Conservation (phyloP, 1,140 invertebrate genomes). For the Globodera ellingtonae region DNA sequence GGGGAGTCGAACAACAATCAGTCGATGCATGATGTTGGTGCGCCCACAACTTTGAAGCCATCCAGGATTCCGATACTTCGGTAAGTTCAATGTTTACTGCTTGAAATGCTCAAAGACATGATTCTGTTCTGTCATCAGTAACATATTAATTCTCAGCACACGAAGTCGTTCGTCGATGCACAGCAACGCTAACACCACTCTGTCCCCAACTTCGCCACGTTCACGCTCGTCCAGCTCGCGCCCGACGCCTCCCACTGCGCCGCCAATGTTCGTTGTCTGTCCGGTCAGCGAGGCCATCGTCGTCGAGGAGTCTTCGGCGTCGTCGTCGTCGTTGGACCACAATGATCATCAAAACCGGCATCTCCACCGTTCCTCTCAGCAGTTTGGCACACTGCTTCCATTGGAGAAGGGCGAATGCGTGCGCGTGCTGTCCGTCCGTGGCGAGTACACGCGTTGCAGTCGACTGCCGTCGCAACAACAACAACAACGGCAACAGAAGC, state of each 20-base stretch:
- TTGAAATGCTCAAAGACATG: background rate
- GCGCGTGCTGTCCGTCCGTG: slow-evolving; percentile 48
- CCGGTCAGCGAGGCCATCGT: background rate
- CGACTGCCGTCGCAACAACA: slow-evolving; percentile 17
- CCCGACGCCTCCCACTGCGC: background rate
- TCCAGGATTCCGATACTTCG: background rate
- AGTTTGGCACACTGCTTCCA: slow-evolving; percentile 33
- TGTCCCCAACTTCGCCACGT: background rate
- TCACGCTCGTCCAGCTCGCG: background rate
- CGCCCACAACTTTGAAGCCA: no score
- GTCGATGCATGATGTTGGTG: no score
- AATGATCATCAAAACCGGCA: background rate
- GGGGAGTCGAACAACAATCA: background rate
- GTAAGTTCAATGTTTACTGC: background rate
- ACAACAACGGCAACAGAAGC: background rate
- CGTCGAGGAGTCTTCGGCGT: slow-evolving; percentile 1
- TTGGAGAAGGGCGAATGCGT: slow-evolving; percentile 49
- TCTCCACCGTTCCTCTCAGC: background rate
- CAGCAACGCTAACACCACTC: background rate
- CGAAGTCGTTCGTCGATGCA: background rate
- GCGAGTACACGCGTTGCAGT: slow-evolving; percentile 46
- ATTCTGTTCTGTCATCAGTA: background rate
- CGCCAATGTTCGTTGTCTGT: background rate
- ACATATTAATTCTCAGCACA: background rate
- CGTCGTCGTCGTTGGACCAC: background rate